Evolutionary conservation across 30 jellyfish, hydroid and myxozoan species (phyloP).

Genomic region (Chironex yamaguchii): DNA sequence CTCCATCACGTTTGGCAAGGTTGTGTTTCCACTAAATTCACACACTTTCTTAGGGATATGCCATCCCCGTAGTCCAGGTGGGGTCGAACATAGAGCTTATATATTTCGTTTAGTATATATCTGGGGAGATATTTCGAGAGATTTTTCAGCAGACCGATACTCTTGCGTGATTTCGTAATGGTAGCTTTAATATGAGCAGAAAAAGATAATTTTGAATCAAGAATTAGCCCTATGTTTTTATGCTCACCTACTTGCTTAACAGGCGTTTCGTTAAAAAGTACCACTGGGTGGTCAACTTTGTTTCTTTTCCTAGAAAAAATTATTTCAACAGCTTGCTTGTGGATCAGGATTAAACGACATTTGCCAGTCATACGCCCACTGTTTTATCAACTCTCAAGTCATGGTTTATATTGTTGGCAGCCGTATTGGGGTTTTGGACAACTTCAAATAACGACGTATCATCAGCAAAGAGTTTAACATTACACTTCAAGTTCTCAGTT

Average conservation of each 20-base stretch:
- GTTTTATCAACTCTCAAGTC: not conserved
- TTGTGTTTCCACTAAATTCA: too few species aligned
- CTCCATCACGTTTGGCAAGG: too few species aligned
- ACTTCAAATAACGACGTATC: conserved; percentile 9
- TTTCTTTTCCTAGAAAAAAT: not conserved
- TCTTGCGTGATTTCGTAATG: too few species aligned
- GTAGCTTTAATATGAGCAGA: too few species aligned
- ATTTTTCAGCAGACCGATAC: too few species aligned
- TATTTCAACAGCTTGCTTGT: conserved; percentile 5
- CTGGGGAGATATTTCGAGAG: too few species aligned
- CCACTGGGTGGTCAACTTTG: not conserved
- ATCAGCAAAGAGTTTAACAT: conserved; percentile 16
- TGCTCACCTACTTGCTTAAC: not conserved
- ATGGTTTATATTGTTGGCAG: conserved; percentile 10
- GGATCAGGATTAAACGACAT: conserved; percentile 25
- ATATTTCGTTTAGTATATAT: too few species aligned
- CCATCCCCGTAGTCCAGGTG: too few species aligned
- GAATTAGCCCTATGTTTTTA: not conserved
- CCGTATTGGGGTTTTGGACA: conserved; percentile 16
- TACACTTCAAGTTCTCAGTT: not conserved
- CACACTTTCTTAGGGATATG: too few species aligned
- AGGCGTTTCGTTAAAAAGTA: not conserved
- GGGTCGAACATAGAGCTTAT: too few species aligned
- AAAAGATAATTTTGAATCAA: not conserved
- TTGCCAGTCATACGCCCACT: conserved; percentile 25